phyloP scores from a whole-genome alignment of 2,888 invertebrate genomes.

The Spodoptera exigua region DNA sequence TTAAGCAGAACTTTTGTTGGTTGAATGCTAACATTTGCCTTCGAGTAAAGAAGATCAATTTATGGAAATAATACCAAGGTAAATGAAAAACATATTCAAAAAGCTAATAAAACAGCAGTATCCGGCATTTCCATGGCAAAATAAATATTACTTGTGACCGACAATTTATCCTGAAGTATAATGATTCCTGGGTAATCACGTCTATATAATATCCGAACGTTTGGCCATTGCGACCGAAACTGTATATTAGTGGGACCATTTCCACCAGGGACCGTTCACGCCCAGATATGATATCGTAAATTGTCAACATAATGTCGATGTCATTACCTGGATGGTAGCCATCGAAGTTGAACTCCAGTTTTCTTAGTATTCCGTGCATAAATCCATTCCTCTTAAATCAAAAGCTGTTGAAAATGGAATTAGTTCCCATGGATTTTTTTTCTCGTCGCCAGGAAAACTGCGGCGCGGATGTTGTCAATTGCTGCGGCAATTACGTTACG shows the following conservation, averaged over 20 bases:
- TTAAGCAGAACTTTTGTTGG: no score
- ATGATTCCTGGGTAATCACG: constrained; percentile 18
- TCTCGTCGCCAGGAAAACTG: constrained; percentile 8
- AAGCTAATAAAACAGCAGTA: background rate
- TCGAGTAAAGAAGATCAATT: no score
- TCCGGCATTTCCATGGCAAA: background rate
- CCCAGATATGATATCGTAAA: constrained; percentile 27
- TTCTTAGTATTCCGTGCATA: background rate
- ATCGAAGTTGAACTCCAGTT: background rate
- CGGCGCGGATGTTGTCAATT: constrained; percentile 35
- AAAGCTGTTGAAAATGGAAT: constrained; percentile 7
- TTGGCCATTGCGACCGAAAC: constrained; percentile 13
- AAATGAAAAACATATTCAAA: no score
- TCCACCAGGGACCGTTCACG: constrained; percentile 8
- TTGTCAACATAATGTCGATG: constrained; percentile 15
- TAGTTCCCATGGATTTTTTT: constrained; percentile 19
- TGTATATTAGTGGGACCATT: constrained; percentile 15
- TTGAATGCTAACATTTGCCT: no score
- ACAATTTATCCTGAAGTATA: background rate
- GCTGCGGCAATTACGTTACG: constrained; percentile 11
- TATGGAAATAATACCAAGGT: no score
- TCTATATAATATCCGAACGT: constrained; percentile 25
- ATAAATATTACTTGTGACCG: no score
- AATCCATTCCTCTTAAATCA: constrained; percentile 7
- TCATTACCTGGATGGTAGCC: constrained; percentile 11